Evolutionary conservation across 2,797 vertebrate genomes (phyloP).

Genomic region (Sebastes reedi): DNA sequence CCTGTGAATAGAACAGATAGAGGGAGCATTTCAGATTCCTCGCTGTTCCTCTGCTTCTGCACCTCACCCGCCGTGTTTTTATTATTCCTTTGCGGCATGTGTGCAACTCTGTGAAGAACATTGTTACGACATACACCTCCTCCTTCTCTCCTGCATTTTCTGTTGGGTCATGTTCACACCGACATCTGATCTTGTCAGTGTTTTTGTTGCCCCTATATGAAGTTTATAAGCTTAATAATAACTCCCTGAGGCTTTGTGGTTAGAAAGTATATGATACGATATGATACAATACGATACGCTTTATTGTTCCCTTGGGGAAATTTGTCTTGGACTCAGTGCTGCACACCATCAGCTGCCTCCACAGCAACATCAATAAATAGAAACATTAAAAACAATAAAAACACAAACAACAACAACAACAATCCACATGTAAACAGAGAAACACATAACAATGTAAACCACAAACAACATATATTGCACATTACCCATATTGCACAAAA

Average conservation of each 20-base stretch:
- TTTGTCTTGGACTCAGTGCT: no score
- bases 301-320: no score
- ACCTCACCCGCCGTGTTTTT: background rate
- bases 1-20: conserved; percentile 46
- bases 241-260: background rate
- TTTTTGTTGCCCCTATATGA: background rate
- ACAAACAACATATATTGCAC: no score
- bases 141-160: background rate
- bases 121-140: background rate
- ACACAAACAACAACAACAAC: no score
- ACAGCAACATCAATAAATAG: no score
- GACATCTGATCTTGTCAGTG: background rate
- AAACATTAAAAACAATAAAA: no score
- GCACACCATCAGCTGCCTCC: no score
- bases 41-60: background rate
- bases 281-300: no score
- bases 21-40: conserved; percentile 49
- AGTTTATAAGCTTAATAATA: background rate
- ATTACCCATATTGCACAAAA: no score
- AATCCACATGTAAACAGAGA: no score
- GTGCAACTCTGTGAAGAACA: conserved; percentile 14
- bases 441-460: no score
- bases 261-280: background rate
- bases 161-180: conserved; percentile 11
- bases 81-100: conserved; percentile 13